Conservation (phyloP, 2,888 invertebrate species). For the Pollenia labialis region DNA sequence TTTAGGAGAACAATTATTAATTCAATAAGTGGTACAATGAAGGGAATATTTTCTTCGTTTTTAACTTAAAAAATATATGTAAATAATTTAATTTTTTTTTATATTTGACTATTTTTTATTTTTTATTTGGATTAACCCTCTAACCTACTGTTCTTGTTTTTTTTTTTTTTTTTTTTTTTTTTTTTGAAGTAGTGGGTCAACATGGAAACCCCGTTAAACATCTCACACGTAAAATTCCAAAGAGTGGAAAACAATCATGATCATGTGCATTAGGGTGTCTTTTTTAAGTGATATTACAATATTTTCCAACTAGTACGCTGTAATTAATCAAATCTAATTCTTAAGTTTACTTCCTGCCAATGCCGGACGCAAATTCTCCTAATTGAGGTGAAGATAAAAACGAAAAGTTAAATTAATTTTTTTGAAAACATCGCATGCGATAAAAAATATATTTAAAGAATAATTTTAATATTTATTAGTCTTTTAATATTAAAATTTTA, state of each 20-base stretch:
- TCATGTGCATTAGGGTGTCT: slow-evolving; percentile 40
- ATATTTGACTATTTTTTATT: not conserved
- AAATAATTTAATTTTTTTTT: not conserved
- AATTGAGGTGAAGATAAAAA: no score
- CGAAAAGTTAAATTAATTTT: no score
- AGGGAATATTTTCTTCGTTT: slow-evolving; percentile 6
- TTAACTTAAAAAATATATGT: not conserved
- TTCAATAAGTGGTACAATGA: not conserved
- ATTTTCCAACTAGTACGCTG: not conserved
- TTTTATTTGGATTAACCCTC: slow-evolving; percentile 51
- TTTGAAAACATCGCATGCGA: no score
- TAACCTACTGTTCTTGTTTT: slow-evolving; percentile 52
- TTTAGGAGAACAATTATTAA: no score
- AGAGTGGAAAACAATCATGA: slow-evolving; percentile 6
- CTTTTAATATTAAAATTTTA: no score
- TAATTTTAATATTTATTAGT: no score
- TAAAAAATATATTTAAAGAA: no score
- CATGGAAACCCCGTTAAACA: slow-evolving; percentile 52
- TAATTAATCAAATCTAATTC: no score
- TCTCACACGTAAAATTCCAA: slow-evolving; percentile 52
- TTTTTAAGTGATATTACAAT: not conserved
- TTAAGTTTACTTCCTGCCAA: no score
- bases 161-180: not conserved
- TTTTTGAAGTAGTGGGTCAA: slow-evolving; percentile 54
- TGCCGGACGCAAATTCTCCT: no score